Conservation (phyloP, 2,888 invertebrate genomes). For the Chaitophorus viminalis region DNA sequence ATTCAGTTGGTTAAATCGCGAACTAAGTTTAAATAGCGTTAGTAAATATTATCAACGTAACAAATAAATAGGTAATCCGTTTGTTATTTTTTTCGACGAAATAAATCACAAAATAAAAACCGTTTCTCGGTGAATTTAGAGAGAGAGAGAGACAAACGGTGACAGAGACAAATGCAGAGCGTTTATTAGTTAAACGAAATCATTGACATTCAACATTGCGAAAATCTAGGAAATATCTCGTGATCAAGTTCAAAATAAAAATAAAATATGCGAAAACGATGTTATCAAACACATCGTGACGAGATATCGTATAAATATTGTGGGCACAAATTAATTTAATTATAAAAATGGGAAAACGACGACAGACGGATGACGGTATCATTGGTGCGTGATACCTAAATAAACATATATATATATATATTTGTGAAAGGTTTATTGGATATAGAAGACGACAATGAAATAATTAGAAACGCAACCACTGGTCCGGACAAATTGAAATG, state of each 20-base stretch:
- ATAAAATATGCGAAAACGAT: not conserved
- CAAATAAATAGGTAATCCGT: not conserved
- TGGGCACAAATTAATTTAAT: not conserved
- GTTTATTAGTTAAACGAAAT: not conserved
- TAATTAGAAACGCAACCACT: not conserved
- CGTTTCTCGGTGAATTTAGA: not conserved
- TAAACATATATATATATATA: no score
- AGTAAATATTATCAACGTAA: constrained; percentile 1
- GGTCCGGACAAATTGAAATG: not conserved
- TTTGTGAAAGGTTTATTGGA: no score
- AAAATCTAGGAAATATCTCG: not conserved
- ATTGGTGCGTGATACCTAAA: no score
- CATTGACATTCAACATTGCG: not conserved
- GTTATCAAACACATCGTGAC: no score
- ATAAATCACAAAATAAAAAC: no score
- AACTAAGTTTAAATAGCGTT: not conserved
- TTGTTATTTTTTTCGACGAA: not conserved
- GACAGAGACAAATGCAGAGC: no score
- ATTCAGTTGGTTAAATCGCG: not conserved
- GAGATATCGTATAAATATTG: no score
- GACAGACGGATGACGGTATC: not conserved
- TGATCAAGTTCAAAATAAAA: not conserved
- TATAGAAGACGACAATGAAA: not conserved
- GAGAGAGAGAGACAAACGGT: not conserved
- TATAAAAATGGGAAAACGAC: not conserved